phyloP scores from a whole-genome alignment of 1,140 invertebrate genomes.

The Bombus sibiricus region DNA sequence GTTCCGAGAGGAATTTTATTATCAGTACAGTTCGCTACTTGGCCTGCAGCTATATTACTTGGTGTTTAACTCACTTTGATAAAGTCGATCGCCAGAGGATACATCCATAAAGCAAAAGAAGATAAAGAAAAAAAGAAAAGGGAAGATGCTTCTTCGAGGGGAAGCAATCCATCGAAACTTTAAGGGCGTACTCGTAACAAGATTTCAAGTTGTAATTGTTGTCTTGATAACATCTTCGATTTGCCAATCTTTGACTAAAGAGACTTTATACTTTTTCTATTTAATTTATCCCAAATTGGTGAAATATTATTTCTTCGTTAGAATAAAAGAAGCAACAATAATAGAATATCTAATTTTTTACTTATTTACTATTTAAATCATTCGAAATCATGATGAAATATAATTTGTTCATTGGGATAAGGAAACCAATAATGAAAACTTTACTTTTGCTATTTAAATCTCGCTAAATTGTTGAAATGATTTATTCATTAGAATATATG shows the following conservation, averaged over 20 bases:
- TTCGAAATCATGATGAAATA: no score
- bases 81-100: constrained; percentile 25
- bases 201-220: constrained; percentile 11
- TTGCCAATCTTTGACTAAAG: no score
- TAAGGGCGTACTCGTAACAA: not conserved
- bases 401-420: no score
- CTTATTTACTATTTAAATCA: no score
- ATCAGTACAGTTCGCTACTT: constrained; percentile 20
- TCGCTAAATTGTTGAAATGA: no score
- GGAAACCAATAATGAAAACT: no score
- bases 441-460: no score
- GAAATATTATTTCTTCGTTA: not conserved
- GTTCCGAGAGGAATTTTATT: constrained; percentile 51
- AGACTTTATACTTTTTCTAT: not conserved
- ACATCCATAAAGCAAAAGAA: not conserved
- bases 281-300: not conserved
- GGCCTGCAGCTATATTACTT: constrained; percentile 31
- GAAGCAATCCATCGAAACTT: constrained; percentile 33
- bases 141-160: not conserved
- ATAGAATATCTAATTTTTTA: not conserved
- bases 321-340: not conserved
- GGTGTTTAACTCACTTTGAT: constrained; percentile 47
- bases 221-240: not conserved
- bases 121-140: no score
- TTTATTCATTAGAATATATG: no score